Percentiles rank a stretch among this genome's conserved stretches.
Evolutionary conservation across 2,113 vertebrate species (phyloP).

Genomic region (Chroicocephalus ridibundus): DNA sequence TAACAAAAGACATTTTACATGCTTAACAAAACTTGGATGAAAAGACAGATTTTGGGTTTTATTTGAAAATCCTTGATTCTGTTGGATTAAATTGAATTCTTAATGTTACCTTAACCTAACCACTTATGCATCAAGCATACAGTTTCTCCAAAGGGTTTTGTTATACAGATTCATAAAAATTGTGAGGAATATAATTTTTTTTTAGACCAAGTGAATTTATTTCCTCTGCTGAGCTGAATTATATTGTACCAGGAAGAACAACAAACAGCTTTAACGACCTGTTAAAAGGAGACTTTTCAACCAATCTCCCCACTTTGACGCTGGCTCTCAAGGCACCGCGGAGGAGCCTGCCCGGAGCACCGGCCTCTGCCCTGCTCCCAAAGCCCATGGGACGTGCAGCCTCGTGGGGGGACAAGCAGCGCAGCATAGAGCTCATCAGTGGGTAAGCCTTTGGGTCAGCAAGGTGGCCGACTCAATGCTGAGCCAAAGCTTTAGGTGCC

Average conservation of each 20-base stretch:
- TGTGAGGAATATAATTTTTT: not conserved
- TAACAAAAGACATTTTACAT: not conserved
- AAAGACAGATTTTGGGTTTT: not conserved
- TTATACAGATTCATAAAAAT: not conserved
- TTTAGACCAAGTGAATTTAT: not conserved
- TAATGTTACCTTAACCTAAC: not conserved
- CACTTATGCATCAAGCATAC: not conserved
- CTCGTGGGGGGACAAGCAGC: no score
- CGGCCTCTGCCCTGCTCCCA: not conserved
- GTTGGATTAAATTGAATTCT: not conserved
- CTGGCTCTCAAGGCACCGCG: accelerated
- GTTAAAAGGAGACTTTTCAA: not conserved
- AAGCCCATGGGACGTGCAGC: not conserved
- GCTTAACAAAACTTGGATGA: not conserved
- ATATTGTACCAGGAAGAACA: not conserved
- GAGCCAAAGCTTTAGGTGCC: not conserved
- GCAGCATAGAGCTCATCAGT: not conserved
- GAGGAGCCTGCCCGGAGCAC: not conserved
- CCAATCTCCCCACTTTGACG: accelerated
- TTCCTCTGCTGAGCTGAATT: not conserved
- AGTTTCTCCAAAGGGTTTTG: not conserved
- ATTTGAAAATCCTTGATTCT: not conserved
- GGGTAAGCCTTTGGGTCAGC: not conserved
- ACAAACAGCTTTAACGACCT: not conserved
- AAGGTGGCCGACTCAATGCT: not conserved